These are phyloP conservation scores for Alces alces DNA, from an alignment of 2,113 vertebrate species.

Conservation along the genomic window DNA sequence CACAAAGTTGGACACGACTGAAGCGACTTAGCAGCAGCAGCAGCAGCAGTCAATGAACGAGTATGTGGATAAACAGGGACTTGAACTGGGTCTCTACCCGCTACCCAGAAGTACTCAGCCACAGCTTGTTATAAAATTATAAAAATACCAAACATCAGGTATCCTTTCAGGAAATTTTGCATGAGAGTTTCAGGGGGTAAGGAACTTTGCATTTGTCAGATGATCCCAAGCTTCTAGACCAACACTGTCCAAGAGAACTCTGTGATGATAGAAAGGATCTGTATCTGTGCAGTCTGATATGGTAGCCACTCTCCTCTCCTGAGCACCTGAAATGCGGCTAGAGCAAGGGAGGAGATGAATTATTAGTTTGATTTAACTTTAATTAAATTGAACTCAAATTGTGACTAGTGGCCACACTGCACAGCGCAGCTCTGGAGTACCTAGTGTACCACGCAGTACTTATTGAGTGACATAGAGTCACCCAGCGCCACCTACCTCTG, in stretches of 20 bases:
- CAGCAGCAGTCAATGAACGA: neutral
- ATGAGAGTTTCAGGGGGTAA: neutral
- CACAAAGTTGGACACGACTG: too few species aligned
- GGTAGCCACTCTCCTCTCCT: neutral
- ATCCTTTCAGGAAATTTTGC: neutral
- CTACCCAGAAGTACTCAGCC: neutral
- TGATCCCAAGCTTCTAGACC: neutral
- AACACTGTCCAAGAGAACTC: neutral
- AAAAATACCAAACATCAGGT: neutral
- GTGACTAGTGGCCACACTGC: neutral
- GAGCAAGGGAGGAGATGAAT: neutral
- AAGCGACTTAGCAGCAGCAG: too few species aligned
- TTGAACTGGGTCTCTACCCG: neutral
- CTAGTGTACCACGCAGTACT: neutral
- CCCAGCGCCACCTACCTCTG: neutral
- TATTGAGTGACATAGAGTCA: neutral
- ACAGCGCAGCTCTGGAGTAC: neutral
- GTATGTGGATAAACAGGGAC: neutral
- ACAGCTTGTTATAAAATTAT: neutral
- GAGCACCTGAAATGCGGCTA: neutral
- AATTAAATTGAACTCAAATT: slow-evolving; percentile 7
- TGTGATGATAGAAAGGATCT: neutral
- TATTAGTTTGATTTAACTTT: neutral
- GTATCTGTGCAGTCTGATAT: neutral
- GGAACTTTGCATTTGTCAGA: neutral